Conservation (phyloP, 2,113 vertebrate genomes). For the Holacanthus passer region DNA sequence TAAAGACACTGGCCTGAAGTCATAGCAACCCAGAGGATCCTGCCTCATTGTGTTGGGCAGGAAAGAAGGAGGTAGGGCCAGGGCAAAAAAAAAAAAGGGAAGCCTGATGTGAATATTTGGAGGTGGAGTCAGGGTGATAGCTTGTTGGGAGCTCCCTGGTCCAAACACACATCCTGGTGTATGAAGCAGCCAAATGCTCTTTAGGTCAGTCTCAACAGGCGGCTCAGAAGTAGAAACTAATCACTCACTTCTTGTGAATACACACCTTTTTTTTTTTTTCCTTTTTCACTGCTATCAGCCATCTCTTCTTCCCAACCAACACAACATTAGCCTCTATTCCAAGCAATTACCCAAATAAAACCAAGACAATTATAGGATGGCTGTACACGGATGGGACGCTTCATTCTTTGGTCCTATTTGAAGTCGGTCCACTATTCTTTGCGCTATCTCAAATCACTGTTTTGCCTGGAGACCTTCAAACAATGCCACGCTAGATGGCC, state of each 20-base stretch:
- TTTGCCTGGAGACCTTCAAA: constrained; percentile 46
- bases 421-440: constrained; percentile 3
- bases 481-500: constrained; percentile 43
- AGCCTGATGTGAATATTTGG: constrained; percentile 67
- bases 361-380: background rate
- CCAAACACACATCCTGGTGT: constrained; percentile 56
- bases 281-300: background rate
- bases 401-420: background rate
- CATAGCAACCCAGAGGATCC: constrained; percentile 85
- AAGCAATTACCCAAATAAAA: background rate
- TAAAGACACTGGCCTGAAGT: constrained; percentile 70
- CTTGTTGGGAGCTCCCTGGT: constrained; percentile 52
- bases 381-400: background rate
- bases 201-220: constrained; percentile 20
- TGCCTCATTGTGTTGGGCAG: constrained; percentile 78
- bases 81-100: background rate
- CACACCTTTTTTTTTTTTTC: background rate
- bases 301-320: background rate
- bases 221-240: background rate
- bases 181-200: constrained; percentile 42
- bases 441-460: constrained; percentile 28
- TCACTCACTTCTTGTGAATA: background rate
- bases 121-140: constrained; percentile 67
- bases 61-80: constrained; percentile 77
- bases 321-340: background rate